Evolutionary conservation across 1,140 invertebrate genomes (phyloP).

Genomic region (Drosophila busckii): DNA sequence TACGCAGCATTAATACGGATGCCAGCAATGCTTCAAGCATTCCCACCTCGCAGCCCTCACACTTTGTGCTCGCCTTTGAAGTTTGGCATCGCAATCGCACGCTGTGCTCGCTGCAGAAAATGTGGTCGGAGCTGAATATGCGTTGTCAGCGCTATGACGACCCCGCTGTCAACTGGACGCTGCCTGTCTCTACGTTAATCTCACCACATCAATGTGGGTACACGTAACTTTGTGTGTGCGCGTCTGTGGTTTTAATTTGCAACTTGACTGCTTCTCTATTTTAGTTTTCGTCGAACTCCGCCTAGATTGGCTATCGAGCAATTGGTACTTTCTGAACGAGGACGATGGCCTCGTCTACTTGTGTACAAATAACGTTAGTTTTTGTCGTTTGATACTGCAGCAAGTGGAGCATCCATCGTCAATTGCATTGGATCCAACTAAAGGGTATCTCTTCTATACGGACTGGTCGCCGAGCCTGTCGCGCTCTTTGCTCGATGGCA

Average conservation of each 20-base stretch:
- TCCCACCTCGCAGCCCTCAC: slow-evolving; percentile 11
- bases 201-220: slow-evolving; percentile 66
- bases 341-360: slow-evolving; percentile 85
- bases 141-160: slow-evolving; percentile 83
- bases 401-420: slow-evolving; percentile 86
- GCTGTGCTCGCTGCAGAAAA: slow-evolving; percentile 85
- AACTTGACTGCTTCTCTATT: slow-evolving; percentile 6
- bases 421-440: slow-evolving; percentile 89
- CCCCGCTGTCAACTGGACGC: slow-evolving; percentile 81
- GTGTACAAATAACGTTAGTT: slow-evolving; percentile 83
- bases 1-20: slow-evolving; percentile 49
- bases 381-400: slow-evolving; percentile 85
- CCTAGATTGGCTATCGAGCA: slow-evolving; percentile 91
- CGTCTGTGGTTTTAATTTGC: slow-evolving; percentile 21
- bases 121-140: slow-evolving; percentile 73
- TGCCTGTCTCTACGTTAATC: slow-evolving; percentile 80
- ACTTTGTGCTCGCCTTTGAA: slow-evolving; percentile 54
- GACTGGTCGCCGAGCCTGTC: slow-evolving; percentile 86
- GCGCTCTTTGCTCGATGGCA: slow-evolving; percentile 83
- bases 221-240: background rate
- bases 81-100: slow-evolving; percentile 81
- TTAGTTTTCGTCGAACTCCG: slow-evolving; percentile 85
- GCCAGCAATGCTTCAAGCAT: slow-evolving; percentile 22
- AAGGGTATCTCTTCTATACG: slow-evolving; percentile 89
- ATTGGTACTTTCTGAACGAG: slow-evolving; percentile 92